Percentiles rank a stretch among this genome's conserved stretches.
phyloP scores from a whole-genome alignment of 2,888 invertebrate species.

The Dynastes grantii region DNA sequence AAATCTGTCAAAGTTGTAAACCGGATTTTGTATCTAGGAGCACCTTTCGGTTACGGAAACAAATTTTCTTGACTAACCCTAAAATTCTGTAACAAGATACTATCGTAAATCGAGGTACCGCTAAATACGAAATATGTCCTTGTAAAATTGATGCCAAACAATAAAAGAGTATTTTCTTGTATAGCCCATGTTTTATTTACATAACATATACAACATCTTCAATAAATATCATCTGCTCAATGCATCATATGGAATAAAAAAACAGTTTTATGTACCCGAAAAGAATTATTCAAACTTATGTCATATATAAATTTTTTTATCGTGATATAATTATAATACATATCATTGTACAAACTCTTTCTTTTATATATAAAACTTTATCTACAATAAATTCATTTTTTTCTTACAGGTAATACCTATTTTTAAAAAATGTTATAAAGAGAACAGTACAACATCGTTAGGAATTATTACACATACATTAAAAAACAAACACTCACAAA shows the following conservation, averaged over 20 bases:
- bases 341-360: constrained; percentile 20
- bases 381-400: constrained; percentile 24
- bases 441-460: constrained; percentile 1
- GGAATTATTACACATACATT: constrained; percentile 11
- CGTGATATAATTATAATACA: not conserved
- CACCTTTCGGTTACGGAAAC: no score
- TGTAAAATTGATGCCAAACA: not conserved
- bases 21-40: no score
- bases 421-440: constrained; percentile 20
- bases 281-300: not conserved
- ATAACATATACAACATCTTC: constrained; percentile 44
- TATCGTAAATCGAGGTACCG: no score
- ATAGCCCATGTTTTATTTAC: constrained; percentile 41
- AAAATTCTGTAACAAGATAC: no score
- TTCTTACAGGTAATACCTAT: constrained; percentile 9
- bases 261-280: not conserved
- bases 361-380: constrained; percentile 40
- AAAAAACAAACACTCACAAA: not conserved
- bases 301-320: not conserved
- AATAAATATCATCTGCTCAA: constrained; percentile 42
- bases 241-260: constrained; percentile 37
- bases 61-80: no score
- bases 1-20: no score
- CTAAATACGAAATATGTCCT: no score
- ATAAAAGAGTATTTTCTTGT: no score